Evolutionary conservation across 2,888 invertebrate species (phyloP).

Genomic region (Osmoderma eremita): DNA sequence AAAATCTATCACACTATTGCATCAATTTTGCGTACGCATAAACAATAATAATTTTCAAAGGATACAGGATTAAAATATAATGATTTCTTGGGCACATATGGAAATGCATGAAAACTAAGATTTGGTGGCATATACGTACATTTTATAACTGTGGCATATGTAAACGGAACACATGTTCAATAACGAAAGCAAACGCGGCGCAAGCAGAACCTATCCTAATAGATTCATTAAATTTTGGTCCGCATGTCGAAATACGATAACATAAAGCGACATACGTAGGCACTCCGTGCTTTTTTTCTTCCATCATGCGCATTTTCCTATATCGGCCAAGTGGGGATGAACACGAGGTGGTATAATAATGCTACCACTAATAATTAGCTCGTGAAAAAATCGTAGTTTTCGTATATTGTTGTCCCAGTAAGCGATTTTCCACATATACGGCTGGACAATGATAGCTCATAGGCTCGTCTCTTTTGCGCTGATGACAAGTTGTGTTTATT

Average conservation of each 20-base stretch:
- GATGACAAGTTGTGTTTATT: slow-evolving; percentile 2
- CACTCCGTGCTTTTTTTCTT: not conserved
- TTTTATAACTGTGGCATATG: not conserved
- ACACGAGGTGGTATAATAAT: slow-evolving; percentile 30
- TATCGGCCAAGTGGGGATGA: slow-evolving; percentile 23
- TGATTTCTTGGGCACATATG: too few relatives aligned
- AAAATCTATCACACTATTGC: too few relatives aligned
- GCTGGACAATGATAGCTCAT: not conserved
- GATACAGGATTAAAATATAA: too few relatives aligned
- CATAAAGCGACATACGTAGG: slow-evolving; percentile 13
- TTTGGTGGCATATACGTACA: too few relatives aligned
- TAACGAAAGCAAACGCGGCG: slow-evolving; percentile 2
- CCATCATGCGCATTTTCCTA: slow-evolving; percentile 22
- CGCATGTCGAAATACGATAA: slow-evolving; percentile 19
- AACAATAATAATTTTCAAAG: too few relatives aligned
- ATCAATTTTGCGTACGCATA: too few relatives aligned
- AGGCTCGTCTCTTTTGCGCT: not conserved
- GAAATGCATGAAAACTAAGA: too few relatives aligned
- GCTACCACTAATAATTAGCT: slow-evolving; percentile 32
- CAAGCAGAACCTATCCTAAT: not conserved
- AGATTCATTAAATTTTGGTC: slow-evolving; percentile 3
- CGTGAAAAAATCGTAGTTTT: slow-evolving; percentile 29
- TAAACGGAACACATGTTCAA: slow-evolving; percentile 23
- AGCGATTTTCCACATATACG: slow-evolving; percentile 3
- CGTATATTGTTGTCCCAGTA: slow-evolving; percentile 2